A percentile compares a stretch with the other conserved stretches of the same genome.
Conservation (phyloP, 1,140 invertebrate species). For the Adoxophyes honmai region DNA sequence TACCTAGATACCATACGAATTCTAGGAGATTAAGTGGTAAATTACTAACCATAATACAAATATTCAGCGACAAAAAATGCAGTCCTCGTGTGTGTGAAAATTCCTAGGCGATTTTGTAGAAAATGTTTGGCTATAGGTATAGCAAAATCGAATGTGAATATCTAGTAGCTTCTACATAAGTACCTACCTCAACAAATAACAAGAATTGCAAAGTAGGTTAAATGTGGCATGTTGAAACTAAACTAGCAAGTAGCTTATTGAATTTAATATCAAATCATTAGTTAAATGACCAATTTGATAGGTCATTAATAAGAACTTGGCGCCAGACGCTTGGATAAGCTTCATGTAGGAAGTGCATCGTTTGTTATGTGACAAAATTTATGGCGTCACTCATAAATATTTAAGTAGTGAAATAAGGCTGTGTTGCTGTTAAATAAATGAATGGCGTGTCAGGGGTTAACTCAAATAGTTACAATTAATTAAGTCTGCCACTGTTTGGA, state of each 20-base stretch:
- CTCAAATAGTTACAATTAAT: background rate
- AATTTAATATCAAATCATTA: background rate
- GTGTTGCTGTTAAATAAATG: slow-evolving; percentile 6
- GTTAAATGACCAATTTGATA: slow-evolving; percentile 9
- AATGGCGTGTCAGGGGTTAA: background rate
- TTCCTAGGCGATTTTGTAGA: no score
- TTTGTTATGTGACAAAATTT: slow-evolving; percentile 1
- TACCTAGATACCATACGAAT: no score
- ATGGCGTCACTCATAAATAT: slow-evolving; percentile 20
- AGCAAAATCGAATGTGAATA: no score
- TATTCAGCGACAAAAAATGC: no score
- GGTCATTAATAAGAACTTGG: slow-evolving; percentile 19
- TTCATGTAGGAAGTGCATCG: slow-evolving; percentile 24
- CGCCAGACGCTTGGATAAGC: slow-evolving; percentile 22
- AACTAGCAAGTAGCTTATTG: background rate
- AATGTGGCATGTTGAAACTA: background rate
- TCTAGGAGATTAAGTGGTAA: no score
- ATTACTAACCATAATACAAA: no score
- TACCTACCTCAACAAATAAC: no score
- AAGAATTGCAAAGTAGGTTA: slow-evolving; percentile 1
- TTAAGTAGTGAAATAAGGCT: slow-evolving; percentile 15
- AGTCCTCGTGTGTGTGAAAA: no score
- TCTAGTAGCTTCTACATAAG: no score
- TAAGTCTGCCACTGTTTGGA: background rate
- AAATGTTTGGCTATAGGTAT: no score